phyloP scores from a whole-genome alignment of 2,888 invertebrate species.

The Epirrhoe alternata region DNA sequence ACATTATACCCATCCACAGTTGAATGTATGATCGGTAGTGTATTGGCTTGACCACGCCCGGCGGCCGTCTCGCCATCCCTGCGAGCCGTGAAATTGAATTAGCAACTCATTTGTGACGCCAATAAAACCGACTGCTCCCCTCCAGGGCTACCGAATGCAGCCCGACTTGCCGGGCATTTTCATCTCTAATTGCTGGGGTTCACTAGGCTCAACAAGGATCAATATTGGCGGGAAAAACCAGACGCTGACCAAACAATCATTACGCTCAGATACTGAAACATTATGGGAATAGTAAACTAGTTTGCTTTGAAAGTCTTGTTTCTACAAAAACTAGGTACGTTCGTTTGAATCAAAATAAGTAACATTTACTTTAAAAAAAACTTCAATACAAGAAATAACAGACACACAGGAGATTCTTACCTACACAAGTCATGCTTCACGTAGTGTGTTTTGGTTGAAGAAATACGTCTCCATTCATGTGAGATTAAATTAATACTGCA shows the following conservation, averaged over 20 bases:
- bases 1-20: background rate
- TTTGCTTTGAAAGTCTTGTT: background rate
- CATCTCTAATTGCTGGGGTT: conserved; percentile 36
- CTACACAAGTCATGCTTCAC: no score
- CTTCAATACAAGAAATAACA: no score
- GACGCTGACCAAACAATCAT: background rate
- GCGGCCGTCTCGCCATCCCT: conserved; percentile 46
- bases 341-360: no score
- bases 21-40: background rate
- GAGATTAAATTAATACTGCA: background rate
- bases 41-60: conserved; percentile 2
- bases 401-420: no score
- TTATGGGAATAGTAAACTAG: background rate
- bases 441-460: no score
- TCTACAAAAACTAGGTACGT: background rate
- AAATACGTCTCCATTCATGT: background rate
- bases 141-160: conserved; percentile 41
- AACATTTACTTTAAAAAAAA: no score
- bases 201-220: background rate
- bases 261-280: background rate
- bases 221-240: background rate
- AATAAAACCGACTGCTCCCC: conserved; percentile 74
- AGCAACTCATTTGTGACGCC: conserved; percentile 85
- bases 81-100: conserved; percentile 83
- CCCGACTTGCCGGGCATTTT: conserved; percentile 21